These are phyloP conservation scores for Cheirogaleus major DNA, from an alignment of 2,797 vertebrate genomes.

Conservation along the genomic window DNA sequence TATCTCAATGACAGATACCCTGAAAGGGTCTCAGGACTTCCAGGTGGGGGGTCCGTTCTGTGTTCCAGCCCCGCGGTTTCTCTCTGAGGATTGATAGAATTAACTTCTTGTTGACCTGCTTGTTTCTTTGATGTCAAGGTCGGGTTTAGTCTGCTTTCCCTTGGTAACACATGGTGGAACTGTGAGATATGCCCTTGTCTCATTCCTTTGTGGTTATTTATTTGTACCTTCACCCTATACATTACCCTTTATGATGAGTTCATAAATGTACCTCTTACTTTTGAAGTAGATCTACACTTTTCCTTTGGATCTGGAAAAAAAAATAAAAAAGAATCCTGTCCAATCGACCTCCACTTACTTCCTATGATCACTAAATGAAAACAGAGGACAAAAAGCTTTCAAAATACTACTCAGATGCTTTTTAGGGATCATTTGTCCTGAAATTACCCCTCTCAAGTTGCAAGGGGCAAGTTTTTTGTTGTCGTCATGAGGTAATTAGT, in stretches of 20 bases:
- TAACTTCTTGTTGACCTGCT: not conserved
- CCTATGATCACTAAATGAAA: not conserved
- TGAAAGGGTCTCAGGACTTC: not conserved
- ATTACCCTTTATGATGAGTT: not conserved
- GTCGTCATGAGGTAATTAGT: not conserved
- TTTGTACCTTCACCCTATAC: not conserved
- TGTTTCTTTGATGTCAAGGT: not conserved
- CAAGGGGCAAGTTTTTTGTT: not conserved
- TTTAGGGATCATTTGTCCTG: not conserved
- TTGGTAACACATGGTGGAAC: not conserved
- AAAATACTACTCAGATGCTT: not conserved
- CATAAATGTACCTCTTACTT: not conserved
- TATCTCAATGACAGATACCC: not conserved
- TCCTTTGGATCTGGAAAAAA: not conserved
- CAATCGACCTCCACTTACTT: not conserved
- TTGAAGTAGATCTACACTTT: not conserved
- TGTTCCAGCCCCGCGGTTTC: not conserved
- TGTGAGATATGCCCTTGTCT: not conserved
- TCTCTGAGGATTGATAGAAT: not conserved
- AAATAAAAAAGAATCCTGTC: not conserved
- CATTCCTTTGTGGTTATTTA: not conserved
- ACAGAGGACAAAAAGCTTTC: not conserved
- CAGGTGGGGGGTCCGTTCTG: not conserved
- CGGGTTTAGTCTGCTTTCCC: not conserved
- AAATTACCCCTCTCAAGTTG: not conserved